Base-by-base conservation (phyloP, 2,797 vertebrate genomes). In the Melanotaenia trifasciata region DNA sequence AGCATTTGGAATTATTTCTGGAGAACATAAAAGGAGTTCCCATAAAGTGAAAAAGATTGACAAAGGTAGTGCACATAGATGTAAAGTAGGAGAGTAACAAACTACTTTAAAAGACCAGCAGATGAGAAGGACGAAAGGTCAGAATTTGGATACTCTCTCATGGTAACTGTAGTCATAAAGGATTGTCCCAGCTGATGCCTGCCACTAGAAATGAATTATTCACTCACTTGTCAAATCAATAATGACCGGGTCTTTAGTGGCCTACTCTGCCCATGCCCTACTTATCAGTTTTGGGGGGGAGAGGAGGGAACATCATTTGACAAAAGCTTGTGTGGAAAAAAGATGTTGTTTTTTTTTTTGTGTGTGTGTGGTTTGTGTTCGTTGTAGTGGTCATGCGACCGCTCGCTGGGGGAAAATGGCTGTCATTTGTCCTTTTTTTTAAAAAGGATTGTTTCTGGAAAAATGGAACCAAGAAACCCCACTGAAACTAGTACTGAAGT, bases 201-300 rank as follows among this genome's bases (percentile, higher is more conserved):
- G 83, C 83, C 77, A 88, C 81, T 60, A 76, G 74, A 84, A 74
- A 92, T 94, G 72, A 94, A 95, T 94, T 90, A 94, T 95, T 95
- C 89, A 94, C 84, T 88, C 90, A 76, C 91, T 86, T 94, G 92
- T 93, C 91, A 92, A 93, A 94, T 92, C 84, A 92, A 94, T 94
- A 92, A 92, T 80, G 83, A 92, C 83, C 68, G 83, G 76, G 85
- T 84, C 89, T 89, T 92, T 87, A 79, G 84, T 89, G 87, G 81
- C 85, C 90, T 81, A 84, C 89, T 91, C 92, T 92, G 73, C 74
- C 84, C 84, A 74, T 89, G 91, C 81, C 89, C 92, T 93, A 91
- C 90, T 91, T 91, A 90, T 90, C 45, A 72, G 80, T 88, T 93
- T 86, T 72, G 38, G 53, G 79, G 80, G 75, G 32, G n/a, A n/a